Evolutionary conservation across 2,888 invertebrate species (phyloP).

Genomic region (Physocephala rufipes): DNA sequence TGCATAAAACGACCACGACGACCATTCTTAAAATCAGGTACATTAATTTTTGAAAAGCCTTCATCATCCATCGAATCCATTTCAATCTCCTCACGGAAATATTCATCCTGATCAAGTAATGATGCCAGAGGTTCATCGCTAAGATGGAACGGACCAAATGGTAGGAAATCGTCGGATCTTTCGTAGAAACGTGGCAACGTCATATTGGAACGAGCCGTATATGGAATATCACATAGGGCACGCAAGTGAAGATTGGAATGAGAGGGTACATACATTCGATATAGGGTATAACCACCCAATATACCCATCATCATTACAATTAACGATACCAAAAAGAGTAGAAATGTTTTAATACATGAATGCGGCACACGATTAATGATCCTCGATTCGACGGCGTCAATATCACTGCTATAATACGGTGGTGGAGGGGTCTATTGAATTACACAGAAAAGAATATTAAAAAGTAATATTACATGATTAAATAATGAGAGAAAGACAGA

Average conservation of each 20-base stretch:
- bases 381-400: constrained; percentile 66
- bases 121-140: constrained; percentile 36
- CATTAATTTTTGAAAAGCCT: constrained; percentile 84
- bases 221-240: constrained; percentile 64
- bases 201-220: constrained; percentile 55
- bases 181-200: constrained; percentile 57
- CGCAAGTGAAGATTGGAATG: constrained; percentile 67
- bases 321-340: constrained; percentile 75
- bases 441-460: background rate
- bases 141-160: constrained; percentile 42
- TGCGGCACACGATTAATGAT: constrained; percentile 65
- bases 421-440: constrained; percentile 12
- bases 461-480: background rate
- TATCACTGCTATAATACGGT: constrained; percentile 44
- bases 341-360: constrained; percentile 71
- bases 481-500: background rate
- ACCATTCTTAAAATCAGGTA: constrained; percentile 84
- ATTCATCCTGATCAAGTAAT: constrained; percentile 60
- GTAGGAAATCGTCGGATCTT: constrained; percentile 56
- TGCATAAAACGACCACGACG: constrained; percentile 88
- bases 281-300: constrained; percentile 78
- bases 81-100: constrained; percentile 83
- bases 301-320: constrained; percentile 77
- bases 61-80: constrained; percentile 75
- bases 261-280: constrained; percentile 75